Conservation (phyloP, 2,888 invertebrate genomes). For the Leistus spinibarbis region DNA sequence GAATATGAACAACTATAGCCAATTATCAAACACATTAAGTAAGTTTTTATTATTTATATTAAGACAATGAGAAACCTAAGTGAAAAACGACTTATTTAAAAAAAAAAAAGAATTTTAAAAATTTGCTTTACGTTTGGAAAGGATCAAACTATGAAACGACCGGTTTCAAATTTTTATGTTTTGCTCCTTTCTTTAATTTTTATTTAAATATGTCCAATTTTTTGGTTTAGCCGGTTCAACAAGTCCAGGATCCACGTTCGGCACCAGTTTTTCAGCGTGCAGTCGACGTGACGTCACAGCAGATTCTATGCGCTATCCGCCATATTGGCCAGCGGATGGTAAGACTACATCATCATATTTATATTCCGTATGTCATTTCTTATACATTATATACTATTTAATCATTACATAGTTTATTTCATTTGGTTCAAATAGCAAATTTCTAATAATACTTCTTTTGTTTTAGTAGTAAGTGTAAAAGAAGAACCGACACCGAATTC, state of each 20-base stretch:
- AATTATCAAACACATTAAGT: conserved; percentile 55
- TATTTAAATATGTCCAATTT: neutral
- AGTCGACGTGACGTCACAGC: conserved; percentile 42
- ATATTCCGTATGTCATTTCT: conserved; percentile 27
- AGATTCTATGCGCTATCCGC: conserved; percentile 48
- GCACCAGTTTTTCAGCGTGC: conserved; percentile 43
- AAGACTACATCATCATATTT: conserved; percentile 44
- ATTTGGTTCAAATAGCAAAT: neutral
- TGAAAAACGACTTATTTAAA: no score
- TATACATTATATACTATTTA: neutral
- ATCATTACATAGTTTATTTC: neutral
- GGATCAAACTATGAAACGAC: no score
- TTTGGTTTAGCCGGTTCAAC: conserved; percentile 39
- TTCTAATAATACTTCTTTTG: neutral
- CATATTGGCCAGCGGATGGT: conserved; percentile 56
- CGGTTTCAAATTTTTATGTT: no score
- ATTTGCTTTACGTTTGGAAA: no score
- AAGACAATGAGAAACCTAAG: neutral
- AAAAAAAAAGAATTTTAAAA: no score
- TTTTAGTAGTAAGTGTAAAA: conserved; percentile 31
- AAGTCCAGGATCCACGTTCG: conserved; percentile 41
- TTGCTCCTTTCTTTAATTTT: no score
- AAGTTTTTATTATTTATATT: conserved; percentile 45
- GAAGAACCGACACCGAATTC: conserved; percentile 28
- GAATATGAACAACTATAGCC: conserved; percentile 57